Percentiles rank a stretch among this genome's conserved stretches.
phyloP scores from a whole-genome alignment of 2,113 vertebrate species.

The Chaenogobius annularis region DNA sequence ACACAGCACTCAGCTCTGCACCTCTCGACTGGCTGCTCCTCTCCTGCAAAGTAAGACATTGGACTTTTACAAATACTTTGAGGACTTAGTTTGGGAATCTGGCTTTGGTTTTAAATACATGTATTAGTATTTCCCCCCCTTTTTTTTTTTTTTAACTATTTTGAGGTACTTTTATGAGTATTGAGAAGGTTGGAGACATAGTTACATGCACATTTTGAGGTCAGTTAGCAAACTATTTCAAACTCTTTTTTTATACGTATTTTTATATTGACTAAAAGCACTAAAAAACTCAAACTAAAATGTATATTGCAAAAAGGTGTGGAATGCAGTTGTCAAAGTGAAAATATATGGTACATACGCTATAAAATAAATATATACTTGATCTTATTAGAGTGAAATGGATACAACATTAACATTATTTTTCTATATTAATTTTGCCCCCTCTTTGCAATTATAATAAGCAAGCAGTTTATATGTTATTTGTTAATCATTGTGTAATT shows the following conservation, averaged over 20 bases:
- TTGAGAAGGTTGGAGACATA: too few relatives aligned
- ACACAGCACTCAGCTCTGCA: slow-evolving; percentile 41
- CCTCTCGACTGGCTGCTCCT: slow-evolving; percentile 44
- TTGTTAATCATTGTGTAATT: not conserved
- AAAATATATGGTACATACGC: not conserved
- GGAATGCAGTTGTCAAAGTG: not conserved
- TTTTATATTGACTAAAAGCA: not conserved
- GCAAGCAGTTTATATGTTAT: not conserved
- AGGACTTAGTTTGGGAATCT: not conserved
- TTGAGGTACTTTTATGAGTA: not conserved
- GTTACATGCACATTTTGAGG: too few relatives aligned
- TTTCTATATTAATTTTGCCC: not conserved
- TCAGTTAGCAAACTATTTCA: too few relatives aligned
- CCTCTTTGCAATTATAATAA: not conserved
- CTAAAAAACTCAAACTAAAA: too few relatives aligned
- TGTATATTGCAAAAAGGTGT: not conserved
- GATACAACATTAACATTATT: not conserved
- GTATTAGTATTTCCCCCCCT: not conserved
- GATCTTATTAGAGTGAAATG: too few relatives aligned
- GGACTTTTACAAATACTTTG: not conserved
- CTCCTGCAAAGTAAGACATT: slow-evolving; percentile 41
- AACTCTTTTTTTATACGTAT: not conserved
- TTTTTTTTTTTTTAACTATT: not conserved
- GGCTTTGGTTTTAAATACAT: not conserved
- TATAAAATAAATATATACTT: not conserved